These are phyloP conservation scores for Phasia obesa DNA, from an alignment of 2,888 invertebrate genomes.

Conservation along the genomic window DNA sequence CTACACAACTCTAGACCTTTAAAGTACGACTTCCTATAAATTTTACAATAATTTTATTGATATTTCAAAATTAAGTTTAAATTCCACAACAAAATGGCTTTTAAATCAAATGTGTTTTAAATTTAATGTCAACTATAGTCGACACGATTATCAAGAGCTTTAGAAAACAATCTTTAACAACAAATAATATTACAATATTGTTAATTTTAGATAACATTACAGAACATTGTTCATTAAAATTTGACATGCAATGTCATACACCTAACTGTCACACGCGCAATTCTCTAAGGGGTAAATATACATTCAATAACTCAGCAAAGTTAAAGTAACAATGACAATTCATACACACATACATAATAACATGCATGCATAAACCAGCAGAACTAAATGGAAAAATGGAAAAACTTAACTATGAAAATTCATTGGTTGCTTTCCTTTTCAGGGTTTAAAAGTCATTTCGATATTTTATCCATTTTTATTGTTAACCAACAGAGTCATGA, in stretches of 20 bases:
- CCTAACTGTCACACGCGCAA: conserved; percentile 29
- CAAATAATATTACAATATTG: conserved; percentile 64
- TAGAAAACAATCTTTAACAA: conserved; percentile 41
- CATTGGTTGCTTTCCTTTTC: conserved; percentile 51
- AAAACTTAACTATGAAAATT: conserved; percentile 41
- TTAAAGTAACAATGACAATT: conserved; percentile 40
- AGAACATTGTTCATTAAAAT: conserved; percentile 72
- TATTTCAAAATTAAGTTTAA: too few species aligned
- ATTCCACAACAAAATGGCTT: too few species aligned
- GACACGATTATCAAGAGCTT: conserved; percentile 29
- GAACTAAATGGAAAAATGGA: conserved; percentile 8
- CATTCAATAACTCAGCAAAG: not conserved
- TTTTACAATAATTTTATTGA: too few species aligned
- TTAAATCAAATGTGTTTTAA: too few species aligned
- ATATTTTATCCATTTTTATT: conserved; percentile 57
- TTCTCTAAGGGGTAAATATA: conserved; percentile 12
- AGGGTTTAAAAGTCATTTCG: conserved; percentile 50
- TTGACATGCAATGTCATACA: conserved; percentile 72
- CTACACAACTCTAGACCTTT: too few species aligned
- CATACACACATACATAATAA: not conserved
- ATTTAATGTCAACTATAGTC: not conserved
- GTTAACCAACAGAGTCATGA: conserved; percentile 44
- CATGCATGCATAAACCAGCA: not conserved
- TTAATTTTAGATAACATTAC: conserved; percentile 65
- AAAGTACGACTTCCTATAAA: too few species aligned